phyloP scores from a whole-genome alignment of 2,113 vertebrate species.

The Laticauda colubrina region DNA sequence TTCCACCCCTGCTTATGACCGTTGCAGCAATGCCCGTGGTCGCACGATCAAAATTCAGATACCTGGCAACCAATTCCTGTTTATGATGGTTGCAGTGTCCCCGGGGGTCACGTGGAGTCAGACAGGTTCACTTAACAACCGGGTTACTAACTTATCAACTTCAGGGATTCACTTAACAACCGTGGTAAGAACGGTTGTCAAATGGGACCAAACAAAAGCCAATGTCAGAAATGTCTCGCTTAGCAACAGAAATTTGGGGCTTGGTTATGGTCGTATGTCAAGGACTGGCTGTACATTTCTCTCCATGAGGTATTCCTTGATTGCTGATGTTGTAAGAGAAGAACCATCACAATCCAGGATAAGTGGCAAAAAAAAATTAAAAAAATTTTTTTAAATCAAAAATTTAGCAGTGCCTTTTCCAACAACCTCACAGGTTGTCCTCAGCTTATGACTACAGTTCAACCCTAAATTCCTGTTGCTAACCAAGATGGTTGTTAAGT shows the following conservation, averaged over 20 bases:
- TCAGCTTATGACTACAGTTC: neutral
- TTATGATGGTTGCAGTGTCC: neutral
- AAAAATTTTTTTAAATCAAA: neutral
- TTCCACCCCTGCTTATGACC: neutral
- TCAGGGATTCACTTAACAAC: neutral
- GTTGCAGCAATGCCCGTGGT: neutral
- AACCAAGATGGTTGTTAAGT: neutral
- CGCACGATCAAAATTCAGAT: rapidly evolving
- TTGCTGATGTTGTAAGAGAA: neutral
- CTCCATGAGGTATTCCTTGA: constrained; percentile 43
- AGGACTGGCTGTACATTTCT: neutral
- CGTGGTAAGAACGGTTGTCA: neutral
- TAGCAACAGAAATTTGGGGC: neutral
- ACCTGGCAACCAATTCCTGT: neutral
- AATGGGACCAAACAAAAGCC: neutral
- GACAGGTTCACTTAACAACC: neutral
- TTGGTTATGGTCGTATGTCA: neutral
- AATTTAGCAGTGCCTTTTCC: neutral
- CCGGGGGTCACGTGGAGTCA: no score
- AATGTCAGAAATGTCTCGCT: rapidly evolving
- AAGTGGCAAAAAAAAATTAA: neutral
- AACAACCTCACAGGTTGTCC: neutral
- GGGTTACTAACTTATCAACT: neutral
- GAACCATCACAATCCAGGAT: neutral
- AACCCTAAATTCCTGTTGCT: neutral